Conservation (phyloP, 1,140 invertebrate species). For the Pogonomyrmex californicus region DNA sequence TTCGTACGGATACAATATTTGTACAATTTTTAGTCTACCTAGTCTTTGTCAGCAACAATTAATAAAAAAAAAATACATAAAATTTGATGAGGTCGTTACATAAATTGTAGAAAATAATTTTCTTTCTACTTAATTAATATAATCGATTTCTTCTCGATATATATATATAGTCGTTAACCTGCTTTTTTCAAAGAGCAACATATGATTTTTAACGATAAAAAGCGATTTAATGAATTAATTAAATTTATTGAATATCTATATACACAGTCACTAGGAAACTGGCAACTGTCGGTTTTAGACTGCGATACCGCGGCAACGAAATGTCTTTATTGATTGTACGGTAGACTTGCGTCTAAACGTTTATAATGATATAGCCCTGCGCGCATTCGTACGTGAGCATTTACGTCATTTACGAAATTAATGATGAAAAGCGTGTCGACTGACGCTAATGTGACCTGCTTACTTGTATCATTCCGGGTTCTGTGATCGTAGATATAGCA, state of each 20-base stretch:
- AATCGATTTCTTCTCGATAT: conserved; percentile 7
- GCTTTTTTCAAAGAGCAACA: not conserved
- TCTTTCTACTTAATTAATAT: not conserved
- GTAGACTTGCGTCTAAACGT: conserved; percentile 29
- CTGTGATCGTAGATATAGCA: not conserved
- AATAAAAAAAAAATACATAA: too few relatives aligned
- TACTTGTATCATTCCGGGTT: conserved; percentile 1
- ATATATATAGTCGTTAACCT: conserved; percentile 7
- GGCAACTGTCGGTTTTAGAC: conserved; percentile 31
- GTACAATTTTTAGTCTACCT: too few relatives aligned
- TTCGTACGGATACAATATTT: too few relatives aligned
- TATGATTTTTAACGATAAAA: conserved; percentile 41
- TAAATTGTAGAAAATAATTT: not conserved
- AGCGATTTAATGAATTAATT: conserved; percentile 42
- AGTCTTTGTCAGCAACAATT: too few relatives aligned
- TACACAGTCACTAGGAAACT: not conserved
- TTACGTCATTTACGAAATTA: conserved; percentile 60
- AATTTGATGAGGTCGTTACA: too few relatives aligned
- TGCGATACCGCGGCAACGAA: conserved; percentile 13
- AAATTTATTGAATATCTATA: conserved; percentile 17
- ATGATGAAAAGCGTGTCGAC: conserved; percentile 49
- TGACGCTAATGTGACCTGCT: conserved; percentile 12
- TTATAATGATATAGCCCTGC: conserved; percentile 38
- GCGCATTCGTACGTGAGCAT: not conserved
- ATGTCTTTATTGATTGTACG: conserved; percentile 36